Evolutionary conservation across 2,888 invertebrate genomes (phyloP).

Genomic region (Achlya flavicornis): DNA sequence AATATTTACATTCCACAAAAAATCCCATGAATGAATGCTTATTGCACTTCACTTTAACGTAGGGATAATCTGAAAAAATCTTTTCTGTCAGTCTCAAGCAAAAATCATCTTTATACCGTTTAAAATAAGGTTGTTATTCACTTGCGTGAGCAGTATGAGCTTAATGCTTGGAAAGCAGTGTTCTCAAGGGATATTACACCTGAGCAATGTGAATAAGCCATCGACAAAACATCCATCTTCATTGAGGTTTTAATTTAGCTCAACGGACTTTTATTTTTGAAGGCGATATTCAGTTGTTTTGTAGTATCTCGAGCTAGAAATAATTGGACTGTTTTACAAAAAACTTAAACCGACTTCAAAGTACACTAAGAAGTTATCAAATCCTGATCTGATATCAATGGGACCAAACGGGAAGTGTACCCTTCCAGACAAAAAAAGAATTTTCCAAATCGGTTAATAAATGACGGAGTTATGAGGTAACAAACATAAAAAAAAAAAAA

Average conservation of each 20-base stretch:
- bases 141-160: not conserved
- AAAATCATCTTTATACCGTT: not conserved
- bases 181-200: conserved; percentile 16
- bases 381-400: no score
- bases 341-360: no score
- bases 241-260: conserved; percentile 10
- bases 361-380: no score
- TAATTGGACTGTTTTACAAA: no score
- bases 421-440: no score
- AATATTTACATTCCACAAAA: conserved; percentile 12
- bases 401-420: no score
- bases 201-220: conserved; percentile 12
- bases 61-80: conserved; percentile 44
- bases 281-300: no score
- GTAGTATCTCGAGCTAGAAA: no score
- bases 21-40: conserved; percentile 12
- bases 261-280: not conserved
- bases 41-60: conserved; percentile 40
- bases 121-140: not conserved
- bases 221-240: conserved; percentile 7
- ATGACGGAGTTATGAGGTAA: no score
- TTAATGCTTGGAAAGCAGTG: not conserved
- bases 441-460: no score
- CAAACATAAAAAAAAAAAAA: no score
- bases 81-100: conserved; percentile 19